Percentiles rank a stretch among this genome's conserved stretches.
Evolutionary conservation across 2,113 vertebrate genomes (phyloP).

Genomic region (Phocoena sinus): DNA sequence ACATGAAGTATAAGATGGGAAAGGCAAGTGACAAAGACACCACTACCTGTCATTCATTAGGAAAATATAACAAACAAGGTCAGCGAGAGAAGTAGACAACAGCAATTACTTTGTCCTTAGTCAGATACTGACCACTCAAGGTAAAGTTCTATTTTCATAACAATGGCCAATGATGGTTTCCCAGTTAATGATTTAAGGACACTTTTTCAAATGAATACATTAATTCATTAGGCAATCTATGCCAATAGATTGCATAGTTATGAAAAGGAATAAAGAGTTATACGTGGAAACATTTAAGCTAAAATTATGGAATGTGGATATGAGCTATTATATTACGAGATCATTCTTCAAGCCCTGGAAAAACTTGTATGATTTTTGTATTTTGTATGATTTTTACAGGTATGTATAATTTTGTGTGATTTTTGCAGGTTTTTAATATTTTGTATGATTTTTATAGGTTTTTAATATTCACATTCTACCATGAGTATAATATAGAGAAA

Average conservation of each 20-base stretch:
- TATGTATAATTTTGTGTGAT: neutral
- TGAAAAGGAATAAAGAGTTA: neutral
- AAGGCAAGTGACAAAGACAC: constrained; percentile 11
- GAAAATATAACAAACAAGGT: neutral
- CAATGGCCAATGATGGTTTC: neutral
- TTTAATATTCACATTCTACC: neutral
- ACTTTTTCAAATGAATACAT: neutral
- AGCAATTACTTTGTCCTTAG: neutral
- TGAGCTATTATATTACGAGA: neutral
- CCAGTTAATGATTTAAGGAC: neutral
- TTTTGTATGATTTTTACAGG: too few species aligned
- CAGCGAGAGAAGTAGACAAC: neutral
- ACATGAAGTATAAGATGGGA: neutral
- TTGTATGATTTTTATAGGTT: neutral
- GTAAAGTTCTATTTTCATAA: neutral
- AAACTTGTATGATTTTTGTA: neutral
- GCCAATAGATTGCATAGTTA: neutral
- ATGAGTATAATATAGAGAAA: neutral
- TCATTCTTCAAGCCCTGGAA: neutral
- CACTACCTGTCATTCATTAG: neutral
- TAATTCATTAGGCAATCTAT: neutral
- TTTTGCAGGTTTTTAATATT: neutral
- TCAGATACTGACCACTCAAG: neutral
- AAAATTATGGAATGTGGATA: neutral
- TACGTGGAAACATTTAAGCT: neutral